Percentiles rank a stretch among this genome's conserved stretches.
Conservation (phyloP, 2,888 invertebrate genomes). For the Drosophila suboccidentalis region DNA sequence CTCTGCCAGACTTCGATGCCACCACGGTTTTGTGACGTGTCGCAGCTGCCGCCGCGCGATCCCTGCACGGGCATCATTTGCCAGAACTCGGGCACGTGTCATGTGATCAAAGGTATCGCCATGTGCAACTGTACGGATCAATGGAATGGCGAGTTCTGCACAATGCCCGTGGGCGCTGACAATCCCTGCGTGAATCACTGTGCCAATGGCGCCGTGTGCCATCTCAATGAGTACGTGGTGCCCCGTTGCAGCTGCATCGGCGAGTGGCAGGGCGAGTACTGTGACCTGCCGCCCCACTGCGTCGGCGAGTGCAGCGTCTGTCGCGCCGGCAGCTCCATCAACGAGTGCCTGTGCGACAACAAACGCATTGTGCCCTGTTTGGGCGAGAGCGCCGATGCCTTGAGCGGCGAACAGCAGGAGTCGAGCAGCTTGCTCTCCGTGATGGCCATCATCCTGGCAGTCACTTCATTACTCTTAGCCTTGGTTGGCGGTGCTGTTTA, state of each 20-base stretch:
- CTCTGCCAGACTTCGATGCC: constrained; percentile 86
- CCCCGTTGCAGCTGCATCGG: constrained; percentile 87
- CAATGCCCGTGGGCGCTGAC: constrained; percentile 87
- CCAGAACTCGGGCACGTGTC: constrained; percentile 87
- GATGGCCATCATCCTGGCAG: constrained; percentile 78
- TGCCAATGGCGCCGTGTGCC: constrained; percentile 88
- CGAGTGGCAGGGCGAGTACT: constrained; percentile 87
- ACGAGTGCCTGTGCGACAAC: constrained; percentile 83
- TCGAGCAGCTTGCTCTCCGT: constrained; percentile 81
- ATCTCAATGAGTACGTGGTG: constrained; percentile 86
- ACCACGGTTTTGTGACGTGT: constrained; percentile 83
- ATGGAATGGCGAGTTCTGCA: constrained; percentile 87
- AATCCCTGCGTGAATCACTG: constrained; percentile 88
- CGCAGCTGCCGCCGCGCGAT: constrained; percentile 78
- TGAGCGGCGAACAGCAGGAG: constrained; percentile 75
- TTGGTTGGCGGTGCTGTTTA: constrained; percentile 83
- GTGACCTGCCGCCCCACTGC: constrained; percentile 86
- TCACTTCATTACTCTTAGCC: constrained; percentile 78
- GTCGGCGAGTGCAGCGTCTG: constrained; percentile 84
- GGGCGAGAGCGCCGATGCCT: constrained; percentile 84
- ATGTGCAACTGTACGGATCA: constrained; percentile 87
- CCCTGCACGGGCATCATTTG: constrained; percentile 86
- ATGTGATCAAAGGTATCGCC: constrained; percentile 85
- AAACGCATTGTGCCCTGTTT: constrained; percentile 82
- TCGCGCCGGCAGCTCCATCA: constrained; percentile 84